These are phyloP conservation scores for Stenichneumon culpator DNA, from an alignment of 2,888 invertebrate genomes.

Conservation along the genomic window DNA sequence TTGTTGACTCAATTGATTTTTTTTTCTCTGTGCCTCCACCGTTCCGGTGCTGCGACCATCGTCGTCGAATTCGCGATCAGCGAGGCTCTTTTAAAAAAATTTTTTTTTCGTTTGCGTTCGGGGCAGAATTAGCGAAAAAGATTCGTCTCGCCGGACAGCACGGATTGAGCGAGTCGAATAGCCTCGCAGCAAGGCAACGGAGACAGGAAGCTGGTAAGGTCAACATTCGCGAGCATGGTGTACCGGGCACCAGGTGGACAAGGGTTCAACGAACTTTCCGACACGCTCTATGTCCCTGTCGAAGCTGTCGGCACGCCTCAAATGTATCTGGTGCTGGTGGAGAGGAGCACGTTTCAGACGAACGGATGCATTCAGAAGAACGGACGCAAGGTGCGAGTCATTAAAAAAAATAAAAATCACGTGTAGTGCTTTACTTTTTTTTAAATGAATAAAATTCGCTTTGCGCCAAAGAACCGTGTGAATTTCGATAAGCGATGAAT, in stretches of 20 bases:
- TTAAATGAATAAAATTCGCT: background rate
- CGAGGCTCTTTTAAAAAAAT: background rate
- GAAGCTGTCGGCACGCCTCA: constrained; percentile 7
- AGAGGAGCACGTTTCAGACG: background rate
- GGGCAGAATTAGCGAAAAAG: background rate
- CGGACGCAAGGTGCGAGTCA: background rate
- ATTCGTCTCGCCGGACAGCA: constrained; percentile 17
- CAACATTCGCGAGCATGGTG: constrained; percentile 75
- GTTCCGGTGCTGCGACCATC: too few relatives aligned
- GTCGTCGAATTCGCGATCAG: background rate
- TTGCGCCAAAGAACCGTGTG: background rate
- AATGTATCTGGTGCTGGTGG: constrained; percentile 36
- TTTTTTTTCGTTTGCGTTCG: background rate
- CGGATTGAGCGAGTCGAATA: constrained; percentile 37
- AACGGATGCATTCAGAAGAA: background rate
- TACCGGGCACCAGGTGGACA: constrained; percentile 56
- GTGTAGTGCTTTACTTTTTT: background rate
- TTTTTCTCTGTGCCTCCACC: too few relatives aligned
- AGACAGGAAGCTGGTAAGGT: constrained; percentile 72
- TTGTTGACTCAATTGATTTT: too few relatives aligned
- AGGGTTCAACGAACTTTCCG: constrained; percentile 57
- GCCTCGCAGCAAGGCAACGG: constrained; percentile 27
- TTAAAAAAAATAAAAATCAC: background rate
- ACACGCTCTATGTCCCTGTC: constrained; percentile 4
- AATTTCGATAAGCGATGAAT: background rate